Evolutionary conservation across 1,140 invertebrate genomes (phyloP).

Genomic region (Musca vetustissima): DNA sequence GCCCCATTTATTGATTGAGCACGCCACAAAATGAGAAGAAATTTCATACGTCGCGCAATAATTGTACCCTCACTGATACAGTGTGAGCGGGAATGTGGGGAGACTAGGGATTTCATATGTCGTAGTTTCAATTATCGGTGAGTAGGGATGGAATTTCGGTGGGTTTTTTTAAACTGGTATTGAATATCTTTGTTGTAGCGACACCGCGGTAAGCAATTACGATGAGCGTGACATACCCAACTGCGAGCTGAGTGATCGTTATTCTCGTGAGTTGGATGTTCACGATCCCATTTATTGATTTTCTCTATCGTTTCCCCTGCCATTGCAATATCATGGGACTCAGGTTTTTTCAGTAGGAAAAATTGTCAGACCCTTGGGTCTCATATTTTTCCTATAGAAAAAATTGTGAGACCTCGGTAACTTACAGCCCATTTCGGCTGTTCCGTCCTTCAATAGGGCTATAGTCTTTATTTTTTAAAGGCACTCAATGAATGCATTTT

Average conservation of each 20-base stretch:
- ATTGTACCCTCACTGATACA: constrained; percentile 71
- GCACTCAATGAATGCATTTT: too few relatives aligned
- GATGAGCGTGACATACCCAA: constrained; percentile 75
- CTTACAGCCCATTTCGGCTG: too few relatives aligned
- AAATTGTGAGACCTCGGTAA: too few relatives aligned
- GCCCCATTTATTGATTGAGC: too few relatives aligned
- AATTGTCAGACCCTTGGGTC: too few relatives aligned
- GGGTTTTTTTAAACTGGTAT: background rate
- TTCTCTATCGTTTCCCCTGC: too few relatives aligned
- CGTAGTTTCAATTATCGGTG: constrained; percentile 81
- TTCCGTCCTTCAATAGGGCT: too few relatives aligned
- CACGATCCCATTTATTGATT: constrained; percentile 81
- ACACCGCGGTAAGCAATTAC: constrained; percentile 61
- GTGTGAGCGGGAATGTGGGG: constrained; percentile 81
- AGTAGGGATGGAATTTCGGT: background rate
- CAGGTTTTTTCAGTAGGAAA: too few relatives aligned
- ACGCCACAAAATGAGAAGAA: constrained; percentile 73
- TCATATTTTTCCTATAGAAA: too few relatives aligned
- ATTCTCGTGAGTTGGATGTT: constrained; percentile 79
- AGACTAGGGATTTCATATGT: constrained; percentile 82
- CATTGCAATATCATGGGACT: too few relatives aligned
- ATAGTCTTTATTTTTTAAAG: too few relatives aligned
- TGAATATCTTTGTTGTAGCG: constrained; percentile 44
- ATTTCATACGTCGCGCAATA: constrained; percentile 75
- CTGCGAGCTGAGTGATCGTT: constrained; percentile 85